These are phyloP conservation scores for Cheirogaleus major DNA, from an alignment of 2,797 vertebrate species.

Conservation along the genomic window DNA sequence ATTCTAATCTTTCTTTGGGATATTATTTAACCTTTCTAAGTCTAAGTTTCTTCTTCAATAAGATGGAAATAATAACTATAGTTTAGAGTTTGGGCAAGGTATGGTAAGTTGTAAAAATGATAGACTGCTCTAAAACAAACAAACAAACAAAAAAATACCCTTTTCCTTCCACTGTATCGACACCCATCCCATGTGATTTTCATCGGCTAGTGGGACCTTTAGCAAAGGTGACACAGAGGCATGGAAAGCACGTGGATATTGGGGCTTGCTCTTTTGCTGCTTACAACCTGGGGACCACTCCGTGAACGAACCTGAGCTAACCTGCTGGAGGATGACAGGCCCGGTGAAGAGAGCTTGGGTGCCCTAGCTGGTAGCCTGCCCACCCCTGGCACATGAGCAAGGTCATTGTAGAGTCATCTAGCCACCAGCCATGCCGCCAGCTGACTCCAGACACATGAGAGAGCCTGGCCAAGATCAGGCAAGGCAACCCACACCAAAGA, in stretches of 20 bases:
- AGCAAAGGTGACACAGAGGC: background rate
- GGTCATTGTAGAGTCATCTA: background rate
- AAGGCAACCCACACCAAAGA: background rate
- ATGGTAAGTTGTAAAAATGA: background rate
- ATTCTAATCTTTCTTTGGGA: background rate
- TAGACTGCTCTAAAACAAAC: background rate
- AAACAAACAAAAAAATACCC: background rate
- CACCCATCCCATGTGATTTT: background rate
- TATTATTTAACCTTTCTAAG: background rate
- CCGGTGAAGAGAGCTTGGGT: accelerated
- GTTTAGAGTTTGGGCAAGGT: background rate
- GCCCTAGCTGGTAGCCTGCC: background rate
- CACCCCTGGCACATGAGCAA: background rate
- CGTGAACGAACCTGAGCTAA: accelerated
- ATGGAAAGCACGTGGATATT: background rate
- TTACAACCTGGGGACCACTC: background rate
- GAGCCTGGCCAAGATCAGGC: background rate
- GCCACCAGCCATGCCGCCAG: background rate
- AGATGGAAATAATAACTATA: background rate
- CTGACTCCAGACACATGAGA: background rate
- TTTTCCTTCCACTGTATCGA: background rate
- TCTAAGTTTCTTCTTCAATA: background rate
- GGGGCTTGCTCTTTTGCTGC: background rate
- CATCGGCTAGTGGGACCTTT: background rate
- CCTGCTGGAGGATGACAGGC: background rate